A percentile compares a stretch with the other conserved stretches of the same genome.
phyloP scores from a whole-genome alignment of 2,888 invertebrate genomes.

The Stictocephala bisonia region DNA sequence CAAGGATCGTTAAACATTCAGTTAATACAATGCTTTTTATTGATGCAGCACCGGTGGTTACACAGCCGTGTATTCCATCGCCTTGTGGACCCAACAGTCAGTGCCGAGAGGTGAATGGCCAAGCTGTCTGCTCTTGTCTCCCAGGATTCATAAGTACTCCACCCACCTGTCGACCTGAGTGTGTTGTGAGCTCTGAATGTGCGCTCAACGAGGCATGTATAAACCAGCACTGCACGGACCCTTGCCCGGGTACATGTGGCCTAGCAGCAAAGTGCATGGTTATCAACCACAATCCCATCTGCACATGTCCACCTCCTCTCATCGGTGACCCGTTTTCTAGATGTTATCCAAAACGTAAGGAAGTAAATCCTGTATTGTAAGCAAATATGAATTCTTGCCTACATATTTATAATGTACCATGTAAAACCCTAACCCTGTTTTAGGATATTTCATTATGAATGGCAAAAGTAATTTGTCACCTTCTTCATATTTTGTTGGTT shows the following conservation, averaged over 20 bases:
- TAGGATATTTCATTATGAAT: too few species aligned
- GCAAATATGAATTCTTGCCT: too few species aligned
- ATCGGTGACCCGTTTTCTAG: constrained; percentile 81
- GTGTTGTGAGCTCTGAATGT: constrained; percentile 68
- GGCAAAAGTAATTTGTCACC: too few species aligned
- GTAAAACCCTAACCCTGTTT: too few species aligned
- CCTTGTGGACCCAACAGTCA: constrained; percentile 68
- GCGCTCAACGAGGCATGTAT: constrained; percentile 67
- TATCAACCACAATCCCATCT: constrained; percentile 81
- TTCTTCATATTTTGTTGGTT: too few species aligned
- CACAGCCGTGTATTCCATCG: constrained; percentile 69
- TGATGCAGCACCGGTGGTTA: constrained; percentile 61
- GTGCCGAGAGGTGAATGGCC: constrained; percentile 66
- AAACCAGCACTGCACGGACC: constrained; percentile 68
- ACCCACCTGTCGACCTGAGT: constrained; percentile 67
- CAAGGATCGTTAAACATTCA: too few species aligned
- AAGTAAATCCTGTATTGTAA: too few species aligned
- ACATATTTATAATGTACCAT: too few species aligned
- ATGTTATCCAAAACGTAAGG: constrained; percentile 69
- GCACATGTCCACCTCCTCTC: constrained; percentile 75
- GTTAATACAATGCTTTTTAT: not conserved
- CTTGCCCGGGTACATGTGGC: constrained; percentile 71
- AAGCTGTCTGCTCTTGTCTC: constrained; percentile 67
- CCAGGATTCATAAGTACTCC: constrained; percentile 68
- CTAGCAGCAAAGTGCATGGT: constrained; percentile 77